Conservation (phyloP, 1,140 invertebrate species). For the Brachionus rubens region DNA sequence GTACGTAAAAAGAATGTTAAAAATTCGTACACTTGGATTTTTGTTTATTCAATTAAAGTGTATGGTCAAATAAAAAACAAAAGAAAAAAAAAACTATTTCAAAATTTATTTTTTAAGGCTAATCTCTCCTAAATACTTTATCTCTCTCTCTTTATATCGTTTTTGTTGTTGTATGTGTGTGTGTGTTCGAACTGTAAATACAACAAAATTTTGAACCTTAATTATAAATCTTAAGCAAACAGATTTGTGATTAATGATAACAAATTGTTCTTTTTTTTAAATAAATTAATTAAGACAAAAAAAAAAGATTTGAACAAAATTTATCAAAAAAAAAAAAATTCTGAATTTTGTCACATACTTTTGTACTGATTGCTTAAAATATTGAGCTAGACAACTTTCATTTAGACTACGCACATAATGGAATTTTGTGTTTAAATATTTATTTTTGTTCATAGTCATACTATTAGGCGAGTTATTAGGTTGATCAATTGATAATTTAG, state of each 20-base stretch:
- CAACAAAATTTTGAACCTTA: constrained; percentile 9
- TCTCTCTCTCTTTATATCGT: neutral
- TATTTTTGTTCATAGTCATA: constrained; percentile 17
- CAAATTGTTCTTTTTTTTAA: constrained; percentile 4
- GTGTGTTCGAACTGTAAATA: neutral
- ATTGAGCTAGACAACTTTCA: constrained; percentile 17
- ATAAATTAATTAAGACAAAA: neutral
- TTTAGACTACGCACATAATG: constrained; percentile 20
- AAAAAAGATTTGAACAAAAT: no score
- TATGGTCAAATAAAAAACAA: neutral
- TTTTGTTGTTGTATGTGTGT: neutral
- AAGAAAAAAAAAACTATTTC: neutral
- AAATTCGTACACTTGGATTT: neutral
- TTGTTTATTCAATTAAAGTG: neutral
- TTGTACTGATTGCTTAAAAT: constrained; percentile 32
- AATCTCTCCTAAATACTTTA: constrained; percentile 6
- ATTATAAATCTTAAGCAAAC: constrained; percentile 29
- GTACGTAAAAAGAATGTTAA: neutral
- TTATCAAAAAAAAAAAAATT: neutral
- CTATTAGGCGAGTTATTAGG: neutral
- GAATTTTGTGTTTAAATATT: constrained; percentile 25
- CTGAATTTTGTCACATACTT: constrained; percentile 38
- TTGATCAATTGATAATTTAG: neutral
- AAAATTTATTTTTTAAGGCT: neutral
- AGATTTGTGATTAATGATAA: constrained; percentile 14